These are phyloP conservation scores for Octopus sinensis DNA, from an alignment of 1,140 invertebrate species.

Conservation along the genomic window DNA sequence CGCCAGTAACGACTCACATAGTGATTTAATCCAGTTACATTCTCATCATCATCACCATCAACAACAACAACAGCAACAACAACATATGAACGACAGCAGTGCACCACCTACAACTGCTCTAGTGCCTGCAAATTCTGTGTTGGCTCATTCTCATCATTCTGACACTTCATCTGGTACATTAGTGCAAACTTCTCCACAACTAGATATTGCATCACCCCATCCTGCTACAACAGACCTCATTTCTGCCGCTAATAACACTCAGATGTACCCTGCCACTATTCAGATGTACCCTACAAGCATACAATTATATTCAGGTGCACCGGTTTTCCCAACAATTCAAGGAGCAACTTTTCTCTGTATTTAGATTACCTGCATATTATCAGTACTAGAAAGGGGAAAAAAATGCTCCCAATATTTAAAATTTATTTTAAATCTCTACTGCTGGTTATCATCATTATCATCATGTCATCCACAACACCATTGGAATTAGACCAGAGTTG, in stretches of 20 bases:
- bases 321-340: not conserved
- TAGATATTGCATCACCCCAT: not conserved
- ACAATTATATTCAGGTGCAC: slow-evolving; percentile 2
- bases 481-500: too few relatives aligned
- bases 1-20: not conserved
- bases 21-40: not conserved
- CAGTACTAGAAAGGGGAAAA: too few relatives aligned
- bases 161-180: not conserved
- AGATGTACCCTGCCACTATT: not conserved
- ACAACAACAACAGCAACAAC: not conserved
- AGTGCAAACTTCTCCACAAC: not conserved
- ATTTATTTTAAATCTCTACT: too few relatives aligned
- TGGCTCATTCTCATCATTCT: not conserved
- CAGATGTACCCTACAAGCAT: slow-evolving; percentile 8
- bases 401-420: too few relatives aligned
- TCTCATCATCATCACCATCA: not conserved
- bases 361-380: not conserved
- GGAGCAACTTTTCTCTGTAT: slow-evolving; percentile 2
- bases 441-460: too few relatives aligned
- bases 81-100: not conserved
- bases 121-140: not conserved
- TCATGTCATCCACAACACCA: too few relatives aligned
- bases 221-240: not conserved
- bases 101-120: not conserved
- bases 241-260: not conserved